Conservation (phyloP, 2,888 invertebrate genomes). For the Eucriotettix oculatus region DNA sequence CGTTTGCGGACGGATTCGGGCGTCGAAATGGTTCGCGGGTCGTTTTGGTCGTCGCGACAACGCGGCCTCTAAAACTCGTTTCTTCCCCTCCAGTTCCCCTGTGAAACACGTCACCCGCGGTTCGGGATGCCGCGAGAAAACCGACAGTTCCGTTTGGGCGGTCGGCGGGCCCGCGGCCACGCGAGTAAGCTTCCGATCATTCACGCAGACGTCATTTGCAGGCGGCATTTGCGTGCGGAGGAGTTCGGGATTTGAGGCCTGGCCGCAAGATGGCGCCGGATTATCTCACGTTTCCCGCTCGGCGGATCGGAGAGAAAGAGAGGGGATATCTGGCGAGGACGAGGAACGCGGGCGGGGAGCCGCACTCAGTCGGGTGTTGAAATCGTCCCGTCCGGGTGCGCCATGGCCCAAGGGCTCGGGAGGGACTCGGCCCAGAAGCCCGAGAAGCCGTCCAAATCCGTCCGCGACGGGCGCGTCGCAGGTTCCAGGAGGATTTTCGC, state of each 20-base stretch:
- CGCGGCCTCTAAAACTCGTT: slow-evolving; percentile 9
- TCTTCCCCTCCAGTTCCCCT: slow-evolving; percentile 3
- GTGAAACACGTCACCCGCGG: neutral
- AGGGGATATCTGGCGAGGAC: slow-evolving; percentile 6
- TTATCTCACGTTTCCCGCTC: neutral
- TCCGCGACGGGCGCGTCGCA: slow-evolving; percentile 25
- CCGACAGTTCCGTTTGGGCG: neutral
- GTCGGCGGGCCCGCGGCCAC: neutral
- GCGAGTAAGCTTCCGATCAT: neutral
- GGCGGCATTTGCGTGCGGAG: neutral
- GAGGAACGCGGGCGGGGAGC: slow-evolving; percentile 6
- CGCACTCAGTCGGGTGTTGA: slow-evolving; percentile 11
- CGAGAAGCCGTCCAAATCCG: slow-evolving; percentile 4
- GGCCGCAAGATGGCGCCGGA: neutral
- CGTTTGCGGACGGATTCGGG: too few species aligned
- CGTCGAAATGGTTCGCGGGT: too few species aligned
- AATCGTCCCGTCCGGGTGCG: slow-evolving; percentile 9
- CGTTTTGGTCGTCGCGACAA: slow-evolving; percentile 4
- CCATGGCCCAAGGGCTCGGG: slow-evolving; percentile 10
- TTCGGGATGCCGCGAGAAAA: neutral
- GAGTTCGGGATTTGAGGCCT: neutral
- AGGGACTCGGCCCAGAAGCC: slow-evolving; percentile 1
- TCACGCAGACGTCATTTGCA: neutral
- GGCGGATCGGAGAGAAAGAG: slow-evolving; percentile 3
- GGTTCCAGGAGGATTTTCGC: slow-evolving; percentile 78